These are phyloP conservation scores for Archips xylosteana DNA, from an alignment of 2,888 invertebrate species.

Conservation along the genomic window DNA sequence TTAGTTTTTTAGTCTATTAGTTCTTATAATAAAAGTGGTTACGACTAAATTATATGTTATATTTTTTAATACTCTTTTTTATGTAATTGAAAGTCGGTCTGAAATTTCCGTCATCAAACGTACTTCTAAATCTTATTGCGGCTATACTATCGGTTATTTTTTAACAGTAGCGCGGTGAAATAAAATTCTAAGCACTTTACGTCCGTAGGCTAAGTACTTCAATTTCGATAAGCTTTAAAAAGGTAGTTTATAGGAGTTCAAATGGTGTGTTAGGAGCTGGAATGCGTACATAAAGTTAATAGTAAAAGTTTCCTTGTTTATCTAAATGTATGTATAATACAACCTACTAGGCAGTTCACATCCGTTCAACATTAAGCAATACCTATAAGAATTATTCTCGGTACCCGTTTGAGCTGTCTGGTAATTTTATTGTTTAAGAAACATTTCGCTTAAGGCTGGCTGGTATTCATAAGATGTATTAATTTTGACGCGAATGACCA, in stretches of 20 bases:
- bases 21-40: no score
- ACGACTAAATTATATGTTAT: no score
- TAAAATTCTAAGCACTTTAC: neutral
- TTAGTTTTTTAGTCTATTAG: no score
- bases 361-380: neutral
- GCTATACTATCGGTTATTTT: neutral
- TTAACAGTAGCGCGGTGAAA: neutral
- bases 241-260: slow-evolving; percentile 4
- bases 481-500: slow-evolving; percentile 31
- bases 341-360: neutral
- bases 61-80: no score
- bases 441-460: slow-evolving; percentile 29
- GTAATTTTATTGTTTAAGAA: neutral
- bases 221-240: slow-evolving; percentile 1
- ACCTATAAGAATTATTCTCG: neutral
- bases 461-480: slow-evolving; percentile 16
- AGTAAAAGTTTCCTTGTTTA: neutral
- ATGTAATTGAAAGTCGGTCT: no score
- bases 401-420: neutral
- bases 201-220: neutral
- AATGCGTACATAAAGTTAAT: slow-evolving; percentile 2
- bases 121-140: neutral
- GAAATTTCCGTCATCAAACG: neutral
- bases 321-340: neutral
- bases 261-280: neutral